Percentiles rank a stretch among this genome's conserved stretches.
phyloP scores from a whole-genome alignment of 2,797 vertebrate species.

The Manis crassicaudata region DNA sequence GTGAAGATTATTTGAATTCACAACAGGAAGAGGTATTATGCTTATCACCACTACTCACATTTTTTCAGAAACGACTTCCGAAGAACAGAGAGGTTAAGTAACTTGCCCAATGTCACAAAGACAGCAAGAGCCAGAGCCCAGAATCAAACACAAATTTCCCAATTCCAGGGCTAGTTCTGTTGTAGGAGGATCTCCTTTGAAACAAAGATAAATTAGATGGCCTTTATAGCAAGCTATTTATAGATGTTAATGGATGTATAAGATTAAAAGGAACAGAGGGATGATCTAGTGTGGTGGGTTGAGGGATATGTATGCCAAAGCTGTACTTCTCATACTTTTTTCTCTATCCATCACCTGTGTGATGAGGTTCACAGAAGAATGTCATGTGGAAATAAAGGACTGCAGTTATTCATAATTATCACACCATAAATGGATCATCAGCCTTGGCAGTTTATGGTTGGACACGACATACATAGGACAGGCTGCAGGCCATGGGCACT shows the following conservation, averaged over 20 bases:
- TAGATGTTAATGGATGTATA: conserved; percentile 43
- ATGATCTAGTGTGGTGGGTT: background rate
- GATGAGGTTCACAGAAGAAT: background rate
- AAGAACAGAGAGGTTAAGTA: conserved; percentile 25
- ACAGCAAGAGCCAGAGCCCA: background rate
- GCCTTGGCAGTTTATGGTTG: background rate
- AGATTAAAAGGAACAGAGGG: conserved; percentile 26
- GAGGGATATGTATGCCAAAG: background rate
- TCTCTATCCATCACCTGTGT: background rate
- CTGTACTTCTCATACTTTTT: background rate
- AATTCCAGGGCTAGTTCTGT: background rate
- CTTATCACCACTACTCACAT: background rate
- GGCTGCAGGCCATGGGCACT: background rate
- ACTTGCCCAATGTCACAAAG: background rate
- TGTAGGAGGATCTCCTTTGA: conserved; percentile 16
- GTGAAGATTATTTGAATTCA: background rate
- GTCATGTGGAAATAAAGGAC: background rate
- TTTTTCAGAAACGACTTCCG: background rate
- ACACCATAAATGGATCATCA: background rate
- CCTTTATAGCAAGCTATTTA: conserved; percentile 35
- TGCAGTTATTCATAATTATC: background rate
- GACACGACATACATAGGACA: background rate
- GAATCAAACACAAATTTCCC: conserved; percentile 18
- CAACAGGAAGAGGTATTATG: background rate
- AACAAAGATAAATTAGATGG: conserved; percentile 38